Percentiles rank a stretch among this genome's conserved stretches.
Evolutionary conservation across 64 coral and sea anemone genomes (phyloP).

Genomic region (Montipora sp.): DNA sequence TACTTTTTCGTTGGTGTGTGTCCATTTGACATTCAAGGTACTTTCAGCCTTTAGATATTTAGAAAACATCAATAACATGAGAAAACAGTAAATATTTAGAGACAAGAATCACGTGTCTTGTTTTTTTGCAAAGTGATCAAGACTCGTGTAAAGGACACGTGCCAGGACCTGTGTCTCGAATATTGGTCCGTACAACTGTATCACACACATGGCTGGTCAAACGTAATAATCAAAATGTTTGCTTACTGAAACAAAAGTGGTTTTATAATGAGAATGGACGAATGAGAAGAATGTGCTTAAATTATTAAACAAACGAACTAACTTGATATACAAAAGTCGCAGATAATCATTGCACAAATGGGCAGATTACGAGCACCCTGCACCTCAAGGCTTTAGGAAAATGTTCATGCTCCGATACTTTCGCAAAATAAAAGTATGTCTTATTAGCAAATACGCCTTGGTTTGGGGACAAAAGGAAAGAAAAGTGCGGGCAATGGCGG

Average conservation of each 20-base stretch:
- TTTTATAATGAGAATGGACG: background rate
- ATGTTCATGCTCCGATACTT: conserved; percentile 8
- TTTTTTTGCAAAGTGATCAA: background rate
- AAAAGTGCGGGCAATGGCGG: no score
- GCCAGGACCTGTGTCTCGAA: background rate
- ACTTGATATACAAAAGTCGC: background rate
- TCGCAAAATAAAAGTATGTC: background rate
- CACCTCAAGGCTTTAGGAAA: background rate
- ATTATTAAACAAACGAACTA: conserved; percentile 15
- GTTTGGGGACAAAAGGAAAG: no score
- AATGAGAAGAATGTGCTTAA: conserved; percentile 18
- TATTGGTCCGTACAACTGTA: background rate
- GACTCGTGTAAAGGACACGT: background rate
- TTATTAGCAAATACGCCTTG: no score
- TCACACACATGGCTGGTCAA: conserved; percentile 16
- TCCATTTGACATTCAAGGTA: background rate
- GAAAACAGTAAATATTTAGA: background rate
- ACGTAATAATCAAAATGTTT: conserved; percentile 20
- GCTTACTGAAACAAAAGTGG: background rate
- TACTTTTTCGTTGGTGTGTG: background rate
- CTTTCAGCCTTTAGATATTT: background rate
- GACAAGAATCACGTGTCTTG: no score
- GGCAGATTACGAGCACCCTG: background rate
- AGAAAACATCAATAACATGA: background rate
- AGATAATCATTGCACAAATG: background rate